These are phyloP conservation scores for Agrochola lota DNA, from an alignment of 2,888 invertebrate genomes.

Conservation along the genomic window DNA sequence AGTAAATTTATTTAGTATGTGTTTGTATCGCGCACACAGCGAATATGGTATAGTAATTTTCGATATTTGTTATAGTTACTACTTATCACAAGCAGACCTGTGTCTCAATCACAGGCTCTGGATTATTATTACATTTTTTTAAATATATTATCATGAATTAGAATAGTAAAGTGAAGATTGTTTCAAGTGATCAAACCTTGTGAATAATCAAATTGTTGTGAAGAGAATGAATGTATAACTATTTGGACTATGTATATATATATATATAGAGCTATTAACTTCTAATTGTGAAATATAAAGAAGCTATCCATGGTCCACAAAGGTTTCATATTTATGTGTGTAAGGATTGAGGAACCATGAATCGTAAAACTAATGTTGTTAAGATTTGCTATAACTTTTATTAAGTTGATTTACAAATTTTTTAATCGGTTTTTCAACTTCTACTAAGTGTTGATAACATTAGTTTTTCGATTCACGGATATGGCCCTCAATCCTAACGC, in stretches of 20 bases:
- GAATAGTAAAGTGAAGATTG: constrained; percentile 28
- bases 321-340: not conserved
- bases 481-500: not conserved
- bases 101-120: constrained; percentile 11
- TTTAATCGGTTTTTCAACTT: no score
- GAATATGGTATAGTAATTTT: constrained; percentile 18
- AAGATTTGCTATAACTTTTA: not conserved
- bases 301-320: not conserved
- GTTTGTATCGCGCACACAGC: not conserved
- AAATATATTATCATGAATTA: constrained; percentile 8
- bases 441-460: no score
- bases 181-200: constrained; percentile 31
- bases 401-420: not conserved
- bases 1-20: not conserved
- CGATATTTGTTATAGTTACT: constrained; percentile 20
- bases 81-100: constrained; percentile 48
- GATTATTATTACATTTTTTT: constrained; percentile 10
- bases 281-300: not conserved
- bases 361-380: not conserved
- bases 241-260: not conserved
- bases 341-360: not conserved
- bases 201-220: not conserved
- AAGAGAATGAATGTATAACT: not conserved
- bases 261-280: not conserved
- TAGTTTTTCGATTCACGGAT: not conserved